These are phyloP conservation scores for Aphodius granarius DNA, from an alignment of 2,888 invertebrate species.

Conservation along the genomic window DNA sequence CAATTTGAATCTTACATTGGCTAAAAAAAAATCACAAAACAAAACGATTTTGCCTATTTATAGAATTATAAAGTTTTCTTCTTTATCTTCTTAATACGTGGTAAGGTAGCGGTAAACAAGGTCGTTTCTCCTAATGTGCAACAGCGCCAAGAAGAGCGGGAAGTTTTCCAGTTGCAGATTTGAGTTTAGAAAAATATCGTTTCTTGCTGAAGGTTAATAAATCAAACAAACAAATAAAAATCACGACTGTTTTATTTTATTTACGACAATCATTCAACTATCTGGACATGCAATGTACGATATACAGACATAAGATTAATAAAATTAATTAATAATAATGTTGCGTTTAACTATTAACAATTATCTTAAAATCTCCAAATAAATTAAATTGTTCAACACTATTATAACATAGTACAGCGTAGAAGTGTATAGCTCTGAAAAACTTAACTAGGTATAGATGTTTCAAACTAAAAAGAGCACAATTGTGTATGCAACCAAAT, in stretches of 20 bases:
- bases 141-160: not conserved
- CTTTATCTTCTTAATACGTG: constrained; percentile 74
- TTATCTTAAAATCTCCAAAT: constrained; percentile 27
- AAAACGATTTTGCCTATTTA: constrained; percentile 18
- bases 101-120: constrained; percentile 74
- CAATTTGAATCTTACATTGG: constrained; percentile 12
- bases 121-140: too few species aligned
- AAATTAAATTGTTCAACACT: constrained; percentile 28
- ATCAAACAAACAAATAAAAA: too few species aligned
- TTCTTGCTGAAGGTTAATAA: too few species aligned
- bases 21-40: constrained; percentile 23
- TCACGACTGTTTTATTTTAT: too few species aligned
- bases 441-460: too few species aligned
- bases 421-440: too few species aligned
- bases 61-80: constrained; percentile 58
- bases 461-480: too few species aligned
- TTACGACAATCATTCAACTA: too few species aligned
- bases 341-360: constrained; percentile 16
- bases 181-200: too few species aligned
- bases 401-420: constrained; percentile 14
- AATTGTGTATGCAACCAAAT: too few species aligned
- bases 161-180: not conserved
- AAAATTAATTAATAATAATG: not conserved
- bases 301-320: not conserved
- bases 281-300: not conserved